Evolutionary conservation across 1,140 invertebrate species (phyloP), one percentile per base, ranked within the genome.

Genomic region (Drosophila lacertosa): DNA sequence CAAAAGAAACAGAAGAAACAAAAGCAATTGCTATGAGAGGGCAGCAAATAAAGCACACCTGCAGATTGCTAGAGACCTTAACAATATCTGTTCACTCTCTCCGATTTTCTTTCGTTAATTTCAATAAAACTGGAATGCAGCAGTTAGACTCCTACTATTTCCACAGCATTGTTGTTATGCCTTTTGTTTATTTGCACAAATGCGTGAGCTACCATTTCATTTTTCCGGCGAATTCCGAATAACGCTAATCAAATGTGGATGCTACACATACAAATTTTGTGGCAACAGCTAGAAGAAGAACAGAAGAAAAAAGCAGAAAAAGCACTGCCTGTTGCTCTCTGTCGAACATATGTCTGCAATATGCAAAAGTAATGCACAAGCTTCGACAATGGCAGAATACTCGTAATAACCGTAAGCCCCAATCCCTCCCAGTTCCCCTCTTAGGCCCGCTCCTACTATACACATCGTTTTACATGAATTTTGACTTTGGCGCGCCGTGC

Each of bases 351-450:
- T 88, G 82, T 88, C 77, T 89, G 83, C 82, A 88, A 88, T 86
- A 89, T 88, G 82, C 83, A 86, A 86, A 86, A 86, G 77, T 86
- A 78, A 89, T 86, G 82, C 82, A 86, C 68, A 86, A 77, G 59
- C 72, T 74, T 55, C 55, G 57, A 53, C 70, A 65, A 63, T 39
- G 42, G 58, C 47, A 35, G 40, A 62, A 68, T 51, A 32, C 40
- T 58, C 63, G 54, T 66, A 66, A 66, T 33, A 47, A 22, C 13
- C 57, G 57, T 67, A 67, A 68, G 29, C 13, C 57, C 22, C n/a
- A 4, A 13, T 7, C 29, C 11, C 44, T 3, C 33, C 10, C 16
- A 10, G n/a, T 29, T 50, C 44, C 32, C 22, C 44, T 24, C 33
- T n/a, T n/a, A 48, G n/a, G 22, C 26, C 32, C n/a, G 40, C 16